Evolutionary conservation across 2,797 vertebrate genomes (phyloP).

Genomic region (Oryzias dopingdopingensis): DNA sequence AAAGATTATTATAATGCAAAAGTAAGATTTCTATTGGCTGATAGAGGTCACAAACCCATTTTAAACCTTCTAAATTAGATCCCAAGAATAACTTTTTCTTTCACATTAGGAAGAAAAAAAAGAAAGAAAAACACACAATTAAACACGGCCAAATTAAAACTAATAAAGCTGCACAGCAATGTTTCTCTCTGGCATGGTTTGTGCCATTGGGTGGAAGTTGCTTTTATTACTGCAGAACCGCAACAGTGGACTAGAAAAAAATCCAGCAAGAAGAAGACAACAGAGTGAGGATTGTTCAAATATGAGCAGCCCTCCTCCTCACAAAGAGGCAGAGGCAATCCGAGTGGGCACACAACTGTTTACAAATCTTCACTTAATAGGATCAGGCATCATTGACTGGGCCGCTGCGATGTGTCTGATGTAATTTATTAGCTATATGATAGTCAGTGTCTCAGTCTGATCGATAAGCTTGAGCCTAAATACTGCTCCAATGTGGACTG

Average conservation of each 20-base stretch:
- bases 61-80: too few species aligned
- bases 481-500: constrained; percentile 72
- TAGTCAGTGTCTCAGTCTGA: constrained; percentile 75
- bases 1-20: too few species aligned
- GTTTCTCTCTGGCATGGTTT: too few species aligned
- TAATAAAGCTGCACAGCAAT: too few species aligned
- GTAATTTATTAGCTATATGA: constrained; percentile 81
- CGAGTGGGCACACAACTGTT: constrained; percentile 77
- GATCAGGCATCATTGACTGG: constrained; percentile 80
- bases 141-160: too few species aligned
- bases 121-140: too few species aligned
- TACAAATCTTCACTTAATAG: constrained; percentile 82
- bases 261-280: too few species aligned
- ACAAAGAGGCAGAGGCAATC: constrained; percentile 70
- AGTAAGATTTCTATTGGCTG: too few species aligned
- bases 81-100: too few species aligned
- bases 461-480: constrained; percentile 72
- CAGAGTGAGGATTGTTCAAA: constrained; percentile 1
- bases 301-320: constrained; percentile 40
- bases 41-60: too few species aligned
- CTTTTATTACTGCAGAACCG: background rate
- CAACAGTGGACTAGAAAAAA: background rate
- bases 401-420: constrained; percentile 74
- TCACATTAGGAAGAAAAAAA: too few species aligned
- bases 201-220: too few species aligned